phyloP scores from a whole-genome alignment of 2,888 invertebrate genomes.

The Zeuzera pyrina region DNA sequence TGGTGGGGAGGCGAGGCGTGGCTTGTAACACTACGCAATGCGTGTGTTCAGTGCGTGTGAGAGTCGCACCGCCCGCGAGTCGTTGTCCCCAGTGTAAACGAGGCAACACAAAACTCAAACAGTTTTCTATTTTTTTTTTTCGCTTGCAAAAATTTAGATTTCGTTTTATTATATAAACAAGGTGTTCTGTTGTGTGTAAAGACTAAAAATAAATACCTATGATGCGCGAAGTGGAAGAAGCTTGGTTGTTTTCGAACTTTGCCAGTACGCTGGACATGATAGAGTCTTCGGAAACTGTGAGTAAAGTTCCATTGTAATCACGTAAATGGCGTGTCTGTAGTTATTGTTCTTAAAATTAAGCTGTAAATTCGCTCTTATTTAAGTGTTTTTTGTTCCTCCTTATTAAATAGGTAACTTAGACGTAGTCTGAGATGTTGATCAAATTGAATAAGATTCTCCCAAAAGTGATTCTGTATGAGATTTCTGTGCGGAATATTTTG shows the following conservation, averaged over 20 bases:
- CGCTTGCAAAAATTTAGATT: not conserved
- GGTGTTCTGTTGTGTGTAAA: not conserved
- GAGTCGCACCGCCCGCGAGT: slow-evolving; percentile 33
- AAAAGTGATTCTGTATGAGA: no score
- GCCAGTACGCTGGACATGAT: slow-evolving; percentile 32
- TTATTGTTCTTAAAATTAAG: no score
- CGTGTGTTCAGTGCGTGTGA: slow-evolving; percentile 57
- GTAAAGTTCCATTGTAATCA: slow-evolving; percentile 16
- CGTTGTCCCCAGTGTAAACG: slow-evolving; percentile 20
- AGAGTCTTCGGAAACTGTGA: slow-evolving; percentile 30
- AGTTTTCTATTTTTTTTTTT: no score
- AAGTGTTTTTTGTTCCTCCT: no score
- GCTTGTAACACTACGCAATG: slow-evolving; percentile 53
- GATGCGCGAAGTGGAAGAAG: slow-evolving; percentile 37
- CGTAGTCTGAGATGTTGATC: no score
- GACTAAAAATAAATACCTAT: slow-evolving; percentile 8
- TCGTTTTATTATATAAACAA: not conserved
- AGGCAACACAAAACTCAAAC: no score
- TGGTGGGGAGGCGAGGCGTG: slow-evolving; percentile 39
- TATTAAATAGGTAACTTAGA: no score
- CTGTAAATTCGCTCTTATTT: no score
- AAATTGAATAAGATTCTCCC: no score
- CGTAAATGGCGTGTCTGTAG: no score
- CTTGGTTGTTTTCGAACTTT: slow-evolving; percentile 37
- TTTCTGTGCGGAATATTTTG: no score